Percentiles rank a stretch among this genome's conserved stretches.
phyloP scores from a whole-genome alignment of 2,888 invertebrate genomes.

The Drosophila infuscata region DNA sequence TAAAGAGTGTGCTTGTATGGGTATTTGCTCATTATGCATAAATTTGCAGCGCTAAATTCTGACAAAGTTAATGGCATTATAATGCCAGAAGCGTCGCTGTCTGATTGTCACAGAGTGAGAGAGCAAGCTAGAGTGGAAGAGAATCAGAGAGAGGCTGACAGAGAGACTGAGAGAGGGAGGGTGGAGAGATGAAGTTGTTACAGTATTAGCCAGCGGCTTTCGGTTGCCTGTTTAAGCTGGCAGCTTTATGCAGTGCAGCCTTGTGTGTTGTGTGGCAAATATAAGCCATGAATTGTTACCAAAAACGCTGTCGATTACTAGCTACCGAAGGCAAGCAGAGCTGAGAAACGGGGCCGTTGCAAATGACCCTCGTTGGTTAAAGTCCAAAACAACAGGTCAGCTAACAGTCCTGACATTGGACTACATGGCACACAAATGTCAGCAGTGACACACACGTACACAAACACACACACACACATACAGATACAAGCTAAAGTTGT shows the following conservation, averaged over 20 bases:
- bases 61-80: slow-evolving; percentile 82
- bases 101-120: slow-evolving; percentile 25
- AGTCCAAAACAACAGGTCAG: slow-evolving; percentile 50
- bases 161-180: not conserved
- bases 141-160: not conserved
- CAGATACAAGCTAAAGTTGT: slow-evolving; percentile 33
- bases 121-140: too few species aligned
- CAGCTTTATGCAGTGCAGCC: slow-evolving; percentile 37
- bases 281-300: slow-evolving; percentile 34
- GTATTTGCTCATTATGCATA: slow-evolving; percentile 77
- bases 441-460: slow-evolving; percentile 32
- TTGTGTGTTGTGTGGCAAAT: slow-evolving; percentile 20
- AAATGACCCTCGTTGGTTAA: slow-evolving; percentile 68
- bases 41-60: slow-evolving; percentile 78
- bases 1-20: slow-evolving; percentile 16
- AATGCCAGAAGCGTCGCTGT: slow-evolving; percentile 65
- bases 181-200: slow-evolving; percentile 8
- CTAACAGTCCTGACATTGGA: slow-evolving; percentile 55
- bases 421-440: slow-evolving; percentile 67
- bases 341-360: slow-evolving; percentile 20
- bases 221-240: slow-evolving; percentile 22
- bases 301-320: slow-evolving; percentile 55
- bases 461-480: slow-evolving; percentile 14
- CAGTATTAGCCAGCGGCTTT: slow-evolving; percentile 47
- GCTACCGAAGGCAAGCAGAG: slow-evolving; percentile 33